Base-by-base conservation (phyloP, 2,797 vertebrate genomes). In the Odontamblyopus lacepedii region DNA sequence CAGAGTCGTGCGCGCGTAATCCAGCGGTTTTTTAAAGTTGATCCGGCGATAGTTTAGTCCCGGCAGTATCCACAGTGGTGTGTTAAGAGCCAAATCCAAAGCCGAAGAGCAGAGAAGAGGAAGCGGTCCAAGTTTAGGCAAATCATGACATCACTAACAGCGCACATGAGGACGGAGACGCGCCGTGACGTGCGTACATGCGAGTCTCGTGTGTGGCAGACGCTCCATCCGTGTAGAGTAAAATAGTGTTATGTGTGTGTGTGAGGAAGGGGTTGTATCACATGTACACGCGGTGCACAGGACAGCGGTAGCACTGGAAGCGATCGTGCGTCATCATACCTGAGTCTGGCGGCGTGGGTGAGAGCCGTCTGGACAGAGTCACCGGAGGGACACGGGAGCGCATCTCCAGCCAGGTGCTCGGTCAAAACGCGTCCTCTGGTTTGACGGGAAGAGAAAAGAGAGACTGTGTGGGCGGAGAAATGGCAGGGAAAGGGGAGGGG, bases 271-370 rank as follows among this genome's bases (percentile, higher is more conserved):
- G 35, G 35, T 44, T 30, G 38, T 11, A 23, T 61, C 82, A 76
- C 78, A 76, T 65, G 79, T 1, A 4, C 63, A 23, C 8, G 18
- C 4, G 19, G 30, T 13, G 32, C 56, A 44, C n/a, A 1, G 29
- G 60, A 62, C 16, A 7, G 15, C 53, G 15, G 59, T 60, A 18
- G 72, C n/a, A 71, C 75, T 78, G 81, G 79, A 56, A 61, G 63
- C 7, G 1, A 32, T 83, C 87, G 88, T 92, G 92, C 89, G 91
- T 92, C 91, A 91, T 78, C 83, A 82, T 85, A 87, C 87, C 85
- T 91, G 85, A 35, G 60, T 77, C 83, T 66, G 67, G 72, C 78
- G 50, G 78, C 77, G 82, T 76, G 74, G 71, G 65, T 74, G 72
- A 73, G 74, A 71, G 69, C 62, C 68, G 85, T 78, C 83, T 77